Conservation (phyloP, 2,888 invertebrate genomes). For the Parnassius apollo region DNA sequence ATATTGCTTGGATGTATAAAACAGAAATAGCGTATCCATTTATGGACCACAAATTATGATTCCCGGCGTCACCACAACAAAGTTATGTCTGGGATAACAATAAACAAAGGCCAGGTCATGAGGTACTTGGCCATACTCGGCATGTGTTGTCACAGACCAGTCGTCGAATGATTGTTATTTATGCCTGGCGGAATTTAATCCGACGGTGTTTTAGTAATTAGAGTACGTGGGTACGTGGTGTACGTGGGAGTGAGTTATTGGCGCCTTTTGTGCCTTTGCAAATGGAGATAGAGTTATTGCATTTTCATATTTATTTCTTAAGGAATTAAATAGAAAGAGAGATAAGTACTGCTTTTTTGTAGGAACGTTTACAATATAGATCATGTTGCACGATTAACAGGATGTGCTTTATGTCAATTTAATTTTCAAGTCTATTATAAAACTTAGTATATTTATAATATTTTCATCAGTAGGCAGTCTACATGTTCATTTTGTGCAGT, state of each 20-base stretch:
- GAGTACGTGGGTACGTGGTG: slow-evolving; percentile 14
- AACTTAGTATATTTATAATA: no score
- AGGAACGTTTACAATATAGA: not conserved
- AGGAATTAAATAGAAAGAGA: no score
- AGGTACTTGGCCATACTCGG: slow-evolving; percentile 3
- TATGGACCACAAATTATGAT: not conserved
- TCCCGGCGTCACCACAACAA: not conserved
- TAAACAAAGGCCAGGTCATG: slow-evolving; percentile 7
- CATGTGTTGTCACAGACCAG: not conserved
- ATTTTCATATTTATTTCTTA: not conserved
- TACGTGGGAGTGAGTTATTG: slow-evolving; percentile 16
- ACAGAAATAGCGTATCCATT: not conserved
- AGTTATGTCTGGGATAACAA: slow-evolving; percentile 17
- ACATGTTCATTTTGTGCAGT: no score
- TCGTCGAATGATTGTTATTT: slow-evolving; percentile 21
- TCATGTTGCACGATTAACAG: not conserved
- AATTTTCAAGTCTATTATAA: no score
- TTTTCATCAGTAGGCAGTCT: no score
- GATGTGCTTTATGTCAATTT: no score
- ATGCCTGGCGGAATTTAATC: slow-evolving; percentile 1
- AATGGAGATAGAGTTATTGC: slow-evolving; percentile 1
- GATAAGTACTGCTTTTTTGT: not conserved
- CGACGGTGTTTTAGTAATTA: slow-evolving; percentile 17
- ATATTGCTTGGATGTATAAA: not conserved
- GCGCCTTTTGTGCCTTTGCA: slow-evolving; percentile 5